Evolutionary conservation across 2,888 invertebrate species (phyloP).

Genomic region (Oeneis ivallda): DNA sequence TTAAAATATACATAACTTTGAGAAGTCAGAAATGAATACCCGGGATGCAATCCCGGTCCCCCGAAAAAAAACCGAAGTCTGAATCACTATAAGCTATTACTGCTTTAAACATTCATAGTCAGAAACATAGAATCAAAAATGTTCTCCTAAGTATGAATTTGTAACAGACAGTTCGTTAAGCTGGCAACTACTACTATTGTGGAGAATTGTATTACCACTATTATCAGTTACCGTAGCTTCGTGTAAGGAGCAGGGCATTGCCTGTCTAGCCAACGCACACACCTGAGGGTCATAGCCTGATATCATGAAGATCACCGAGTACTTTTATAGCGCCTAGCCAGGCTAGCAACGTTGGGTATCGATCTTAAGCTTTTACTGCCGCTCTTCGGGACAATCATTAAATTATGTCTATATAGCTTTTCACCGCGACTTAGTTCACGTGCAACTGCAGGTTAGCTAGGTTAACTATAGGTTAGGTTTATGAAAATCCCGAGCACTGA

Average conservation of each 20-base stretch:
- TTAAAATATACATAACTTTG: no score
- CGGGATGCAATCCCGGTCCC: no score
- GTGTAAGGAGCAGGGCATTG: slow-evolving; percentile 42
- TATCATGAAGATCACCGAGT: neutral
- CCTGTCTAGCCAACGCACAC: slow-evolving; percentile 45
- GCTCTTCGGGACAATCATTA: neutral
- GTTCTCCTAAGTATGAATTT: no score
- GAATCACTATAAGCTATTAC: no score
- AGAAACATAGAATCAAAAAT: no score
- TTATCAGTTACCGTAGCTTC: slow-evolving; percentile 4
- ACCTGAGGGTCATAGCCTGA: slow-evolving; percentile 9
- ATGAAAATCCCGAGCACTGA: no score
- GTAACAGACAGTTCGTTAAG: neutral
- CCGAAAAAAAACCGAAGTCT: no score
- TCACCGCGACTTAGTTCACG: no score
- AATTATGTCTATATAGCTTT: neutral
- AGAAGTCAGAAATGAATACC: no score
- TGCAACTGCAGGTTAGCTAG: no score
- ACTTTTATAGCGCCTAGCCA: neutral
- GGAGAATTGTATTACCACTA: neutral
- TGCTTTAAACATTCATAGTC: no score
- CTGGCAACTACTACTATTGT: neutral
- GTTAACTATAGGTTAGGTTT: no score
- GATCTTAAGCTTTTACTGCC: neutral
- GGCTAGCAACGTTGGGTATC: neutral